Base-by-base conservation (phyloP, 2,888 invertebrate genomes). In the Apamea epomidion region DNA sequence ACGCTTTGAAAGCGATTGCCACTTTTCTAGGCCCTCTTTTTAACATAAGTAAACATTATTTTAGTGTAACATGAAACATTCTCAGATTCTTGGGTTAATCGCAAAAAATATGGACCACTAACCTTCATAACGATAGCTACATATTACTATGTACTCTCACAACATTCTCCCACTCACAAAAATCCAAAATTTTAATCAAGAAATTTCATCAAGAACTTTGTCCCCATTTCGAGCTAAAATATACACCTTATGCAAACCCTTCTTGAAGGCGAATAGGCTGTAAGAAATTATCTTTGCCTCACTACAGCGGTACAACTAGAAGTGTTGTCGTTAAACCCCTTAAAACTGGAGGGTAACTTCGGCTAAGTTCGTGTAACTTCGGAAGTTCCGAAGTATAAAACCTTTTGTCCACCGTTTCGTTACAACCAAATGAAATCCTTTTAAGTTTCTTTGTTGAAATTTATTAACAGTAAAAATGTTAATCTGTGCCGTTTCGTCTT, bases 301-400 rank as follows among this genome's bases (percentile, higher is more conserved):
- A 91, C 90, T 91, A 90, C 91, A 88, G 83, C 90, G 78, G 87
- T 92, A 90, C 92, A 91, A 93, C 93, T 93, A 94, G 94, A 95
- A 95, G 93, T 93, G 93, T 88, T 93, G 93, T 95, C 94, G 95
- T 96, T 96, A 95, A 96, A 94, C 91, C 93, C 91, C 85, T 96
- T 96, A 95, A 95, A 94, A 92, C 92, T 90, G 85, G 67, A 60
- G 84, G 88, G 76, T 60, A 90, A 89, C 86, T 86, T 88, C 89
- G 76, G 51, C n/a, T n/a, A 72, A 80, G n/a, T 81, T 83, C 81
- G 79, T n/a, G 37, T 32, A 72, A 80, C 87, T 87, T 89, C 88
- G 72, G 62, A 84, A 87, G 74, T 85, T 87, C 60, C 79, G 80
- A 82, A 82, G 78, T 84, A 83, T 85, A 83, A 87, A 83, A 82